Conservation (phyloP, 2,888 invertebrate genomes). For the Melipona beecheii region DNA sequence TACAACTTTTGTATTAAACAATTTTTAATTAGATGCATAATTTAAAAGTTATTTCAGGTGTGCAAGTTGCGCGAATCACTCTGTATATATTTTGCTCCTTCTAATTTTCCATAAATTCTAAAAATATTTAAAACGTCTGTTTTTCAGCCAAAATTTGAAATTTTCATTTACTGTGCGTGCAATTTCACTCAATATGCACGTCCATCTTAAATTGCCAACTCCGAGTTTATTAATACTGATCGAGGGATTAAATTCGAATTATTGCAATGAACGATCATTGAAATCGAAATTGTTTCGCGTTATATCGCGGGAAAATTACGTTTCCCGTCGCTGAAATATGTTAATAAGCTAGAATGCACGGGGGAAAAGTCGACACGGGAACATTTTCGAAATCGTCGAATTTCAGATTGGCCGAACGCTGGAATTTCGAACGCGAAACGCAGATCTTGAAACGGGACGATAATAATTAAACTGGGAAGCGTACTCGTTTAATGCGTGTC, state of each 20-base stretch:
- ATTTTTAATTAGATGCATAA: too few relatives aligned
- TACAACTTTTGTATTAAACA: too few relatives aligned
- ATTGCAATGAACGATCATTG: background rate
- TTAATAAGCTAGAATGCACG: background rate
- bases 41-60: too few relatives aligned
- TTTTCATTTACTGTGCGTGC: background rate
- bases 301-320: too few relatives aligned
- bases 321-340: too few relatives aligned
- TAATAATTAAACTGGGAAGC: constrained; percentile 37
- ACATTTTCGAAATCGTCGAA: background rate
- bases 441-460: background rate
- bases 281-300: background rate
- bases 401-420: background rate
- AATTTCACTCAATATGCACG: background rate
- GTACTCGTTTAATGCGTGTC: constrained; percentile 22
- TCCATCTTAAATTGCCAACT: background rate
- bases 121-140: background rate
- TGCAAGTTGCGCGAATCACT: too few relatives aligned
- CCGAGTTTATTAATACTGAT: background rate
- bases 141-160: background rate
- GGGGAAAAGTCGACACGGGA: background rate
- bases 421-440: background rate
- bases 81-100: too few relatives aligned
- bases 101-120: too few relatives aligned
- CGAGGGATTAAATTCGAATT: background rate